Evolutionary conservation across 92 coral and sea anemone genomes (phyloP), one percentile per base, ranked within the genome.

Genomic region (Micromussa lordhowensis): DNA sequence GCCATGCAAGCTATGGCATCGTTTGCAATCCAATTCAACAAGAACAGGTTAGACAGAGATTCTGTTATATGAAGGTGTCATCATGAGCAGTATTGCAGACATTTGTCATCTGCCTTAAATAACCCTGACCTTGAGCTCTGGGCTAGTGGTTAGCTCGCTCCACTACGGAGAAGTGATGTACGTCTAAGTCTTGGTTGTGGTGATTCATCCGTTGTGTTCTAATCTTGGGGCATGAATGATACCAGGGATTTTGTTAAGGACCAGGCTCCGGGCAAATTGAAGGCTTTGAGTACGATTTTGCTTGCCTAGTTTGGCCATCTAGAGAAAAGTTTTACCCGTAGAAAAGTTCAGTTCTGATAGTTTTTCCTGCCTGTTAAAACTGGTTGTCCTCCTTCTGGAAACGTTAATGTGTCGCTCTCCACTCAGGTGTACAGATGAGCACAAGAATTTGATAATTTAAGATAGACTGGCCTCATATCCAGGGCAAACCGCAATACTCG

Each of bases 1-100:
- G 99, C 99, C 29, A 96, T 97, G 99, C 99, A 97, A 82, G 92
- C 94, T 14, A 97, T 97, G 98, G 96, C 92, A 19, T 78, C 79
- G 40, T 92, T 97, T 91, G 99, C 99, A 68, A 88, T 96, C 24
- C 99, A 97, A 83, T 93, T 97, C 40, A 97, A 97, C 89, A 97
- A 97, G 91, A 97, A 97, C 93, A 97, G 99, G 99, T 95, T 44
- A 1, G 51, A 44, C 7, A 44, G 51, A 7, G 12, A 44, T 8
- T 44, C 12, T 44, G 12, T 6, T 44, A 44, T 44, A 5, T 44
- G 51, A 44, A 6, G 7, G 51, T 44, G 51, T 44, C 51, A 44
- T 44, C 12, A 44, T 44, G 0, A 44, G 51, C 51, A 44, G 51
- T 0, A 0, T 44, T 18, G 49, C 66, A 19, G 5, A 21, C 61